phyloP scores from a whole-genome alignment of 1,140 invertebrate genomes.

The Penaeus japonicus region DNA sequence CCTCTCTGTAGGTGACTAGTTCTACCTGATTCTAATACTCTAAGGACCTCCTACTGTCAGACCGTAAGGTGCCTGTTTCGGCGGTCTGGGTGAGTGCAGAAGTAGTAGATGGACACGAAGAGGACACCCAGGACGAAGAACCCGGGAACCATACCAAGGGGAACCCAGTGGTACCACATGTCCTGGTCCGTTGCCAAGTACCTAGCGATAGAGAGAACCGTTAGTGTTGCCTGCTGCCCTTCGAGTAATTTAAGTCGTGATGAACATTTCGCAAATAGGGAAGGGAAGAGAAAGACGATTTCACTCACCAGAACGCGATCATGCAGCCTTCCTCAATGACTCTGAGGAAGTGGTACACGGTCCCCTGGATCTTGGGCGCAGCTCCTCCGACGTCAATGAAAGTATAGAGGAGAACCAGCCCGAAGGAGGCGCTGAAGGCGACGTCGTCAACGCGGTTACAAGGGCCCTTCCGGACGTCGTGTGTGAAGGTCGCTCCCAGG shows the following conservation, averaged over 20 bases:
- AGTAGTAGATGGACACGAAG: neutral
- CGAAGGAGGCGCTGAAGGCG: constrained; percentile 35
- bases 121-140: neutral
- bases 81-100: neutral
- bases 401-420: constrained; percentile 36
- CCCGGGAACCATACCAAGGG: neutral
- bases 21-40: no score
- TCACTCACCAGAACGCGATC: constrained; percentile 25
- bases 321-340: constrained; percentile 20
- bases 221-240: neutral
- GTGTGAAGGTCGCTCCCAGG: neutral
- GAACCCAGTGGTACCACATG: constrained; percentile 27
- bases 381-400: constrained; percentile 34
- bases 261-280: no score
- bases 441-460: constrained; percentile 37
- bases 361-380: neutral
- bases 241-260: neutral
- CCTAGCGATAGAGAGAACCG: neutral
- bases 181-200: constrained; percentile 1
- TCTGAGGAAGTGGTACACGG: constrained; percentile 3
- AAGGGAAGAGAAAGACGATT: no score
- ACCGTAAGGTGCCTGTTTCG: neutral
- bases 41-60: neutral
- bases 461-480: constrained; percentile 13
- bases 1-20: no score